Evolutionary conservation across 53 echinoderm and acorn worm species (phyloP).

Genomic region (Henricia sp.): DNA sequence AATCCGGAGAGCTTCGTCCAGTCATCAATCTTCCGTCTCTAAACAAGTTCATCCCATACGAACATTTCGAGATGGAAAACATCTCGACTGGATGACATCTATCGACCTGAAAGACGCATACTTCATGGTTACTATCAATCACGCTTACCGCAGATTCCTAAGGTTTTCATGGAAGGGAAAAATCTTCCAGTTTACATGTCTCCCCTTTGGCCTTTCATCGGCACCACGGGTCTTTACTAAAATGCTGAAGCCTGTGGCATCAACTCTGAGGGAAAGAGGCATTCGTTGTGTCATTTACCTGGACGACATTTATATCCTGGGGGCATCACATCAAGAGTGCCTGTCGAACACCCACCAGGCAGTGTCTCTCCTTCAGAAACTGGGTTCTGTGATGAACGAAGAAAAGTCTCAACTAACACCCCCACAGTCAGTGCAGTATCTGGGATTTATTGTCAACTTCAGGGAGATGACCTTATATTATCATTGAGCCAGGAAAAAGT

Average conservation of each 20-base stretch:
- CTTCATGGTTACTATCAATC: background rate
- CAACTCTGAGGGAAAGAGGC: background rate
- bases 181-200: background rate
- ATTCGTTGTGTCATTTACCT: slow-evolving; percentile 9
- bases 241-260: slow-evolving; percentile 1
- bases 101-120: slow-evolving; percentile 8
- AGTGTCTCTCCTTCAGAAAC: background rate
- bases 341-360: background rate
- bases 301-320: background rate
- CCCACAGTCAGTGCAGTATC: background rate
- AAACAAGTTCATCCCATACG: background rate
- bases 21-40: slow-evolving; percentile 1
- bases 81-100: background rate
- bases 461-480: background rate
- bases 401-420: background rate
- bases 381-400: background rate
- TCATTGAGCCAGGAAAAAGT: background rate
- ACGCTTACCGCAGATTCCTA: background rate
- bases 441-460: background rate
- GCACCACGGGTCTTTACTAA: slow-evolving; percentile 11
- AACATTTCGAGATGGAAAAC: slow-evolving; percentile 23
- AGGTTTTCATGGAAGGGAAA: background rate
- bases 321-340: background rate
- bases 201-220: background rate
- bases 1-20: background rate